A percentile compares a stretch with the other conserved stretches of the same genome.
These are phyloP conservation scores for Celastrina argiolus DNA, from an alignment of 2,888 invertebrate genomes.

Conservation along the genomic window DNA sequence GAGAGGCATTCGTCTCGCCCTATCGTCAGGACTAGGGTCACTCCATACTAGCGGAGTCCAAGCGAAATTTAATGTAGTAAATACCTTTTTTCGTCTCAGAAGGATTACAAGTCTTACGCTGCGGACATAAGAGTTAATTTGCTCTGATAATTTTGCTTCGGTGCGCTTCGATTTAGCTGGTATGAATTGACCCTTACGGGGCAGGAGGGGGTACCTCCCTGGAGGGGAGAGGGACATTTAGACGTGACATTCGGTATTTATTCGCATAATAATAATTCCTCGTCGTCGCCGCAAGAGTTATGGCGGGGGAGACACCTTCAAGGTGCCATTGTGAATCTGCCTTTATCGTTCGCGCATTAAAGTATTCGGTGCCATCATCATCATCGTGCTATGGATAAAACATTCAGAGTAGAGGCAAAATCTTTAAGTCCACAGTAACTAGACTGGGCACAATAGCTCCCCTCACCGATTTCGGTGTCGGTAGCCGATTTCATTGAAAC, in stretches of 20 bases:
- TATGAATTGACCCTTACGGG: not conserved
- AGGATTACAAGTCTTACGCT: too few species aligned
- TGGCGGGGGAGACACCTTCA: conserved; percentile 68
- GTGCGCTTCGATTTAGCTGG: not conserved
- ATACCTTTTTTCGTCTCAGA: not conserved
- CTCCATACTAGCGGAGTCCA: not conserved
- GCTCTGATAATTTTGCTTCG: too few species aligned
- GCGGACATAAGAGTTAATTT: too few species aligned
- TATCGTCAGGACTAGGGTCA: conserved; percentile 44
- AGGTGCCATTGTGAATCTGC: conserved; percentile 49
- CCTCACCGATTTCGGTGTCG: too few species aligned
- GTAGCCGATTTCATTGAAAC: too few species aligned
- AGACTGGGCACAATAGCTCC: too few species aligned
- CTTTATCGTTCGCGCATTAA: not conserved
- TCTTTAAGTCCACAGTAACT: too few species aligned
- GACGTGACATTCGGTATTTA: conserved; percentile 82
- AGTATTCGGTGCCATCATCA: conserved; percentile 7
- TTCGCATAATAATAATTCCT: conserved; percentile 82
- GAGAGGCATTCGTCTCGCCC: conserved; percentile 47
- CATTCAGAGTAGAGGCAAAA: too few species aligned
- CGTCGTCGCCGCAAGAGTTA: conserved; percentile 72
- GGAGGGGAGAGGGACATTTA: conserved; percentile 73
- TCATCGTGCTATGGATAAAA: not conserved
- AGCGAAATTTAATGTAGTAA: not conserved
- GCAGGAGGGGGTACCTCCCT: conserved; percentile 21